These are phyloP conservation scores for Portevinia maculata DNA, from an alignment of 2,888 invertebrate species.

Conservation along the genomic window DNA sequence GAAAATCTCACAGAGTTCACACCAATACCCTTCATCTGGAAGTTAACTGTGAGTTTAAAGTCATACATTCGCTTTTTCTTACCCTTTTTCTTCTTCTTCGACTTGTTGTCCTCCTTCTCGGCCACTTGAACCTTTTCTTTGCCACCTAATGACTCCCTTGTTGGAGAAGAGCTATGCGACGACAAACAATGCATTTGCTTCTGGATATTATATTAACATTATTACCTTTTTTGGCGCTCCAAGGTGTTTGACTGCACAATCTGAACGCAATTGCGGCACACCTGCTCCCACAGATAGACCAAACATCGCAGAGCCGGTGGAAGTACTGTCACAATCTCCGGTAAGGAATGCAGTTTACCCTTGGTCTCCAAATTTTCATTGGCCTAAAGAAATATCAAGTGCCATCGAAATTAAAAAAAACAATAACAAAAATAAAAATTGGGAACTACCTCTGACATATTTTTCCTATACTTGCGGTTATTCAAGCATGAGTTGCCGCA, in stretches of 20 bases:
- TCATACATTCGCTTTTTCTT: background rate
- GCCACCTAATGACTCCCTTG: constrained; percentile 56
- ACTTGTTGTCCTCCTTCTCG: constrained; percentile 80
- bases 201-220: background rate
- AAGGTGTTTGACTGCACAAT: constrained; percentile 83
- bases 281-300: constrained; percentile 95
- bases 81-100: constrained; percentile 81
- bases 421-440: too few relatives aligned
- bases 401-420: too few relatives aligned
- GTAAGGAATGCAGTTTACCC: constrained; percentile 81
- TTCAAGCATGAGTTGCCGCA: constrained; percentile 91
- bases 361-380: constrained; percentile 75
- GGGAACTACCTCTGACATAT: constrained; percentile 74
- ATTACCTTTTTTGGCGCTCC: constrained; percentile 78
- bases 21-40: constrained; percentile 83
- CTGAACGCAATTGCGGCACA: constrained; percentile 87
- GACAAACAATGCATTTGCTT: background rate
- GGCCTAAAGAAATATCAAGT: constrained; percentile 21
- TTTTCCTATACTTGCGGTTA: constrained; percentile 86
- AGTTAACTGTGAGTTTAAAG: background rate
- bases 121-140: constrained; percentile 74
- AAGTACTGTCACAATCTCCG: constrained; percentile 87
- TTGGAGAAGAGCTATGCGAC: constrained; percentile 50
- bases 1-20: constrained; percentile 93
- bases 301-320: constrained; percentile 94